Conservation (phyloP, 1,140 invertebrate species). For the Drosophila tropicalis region DNA sequence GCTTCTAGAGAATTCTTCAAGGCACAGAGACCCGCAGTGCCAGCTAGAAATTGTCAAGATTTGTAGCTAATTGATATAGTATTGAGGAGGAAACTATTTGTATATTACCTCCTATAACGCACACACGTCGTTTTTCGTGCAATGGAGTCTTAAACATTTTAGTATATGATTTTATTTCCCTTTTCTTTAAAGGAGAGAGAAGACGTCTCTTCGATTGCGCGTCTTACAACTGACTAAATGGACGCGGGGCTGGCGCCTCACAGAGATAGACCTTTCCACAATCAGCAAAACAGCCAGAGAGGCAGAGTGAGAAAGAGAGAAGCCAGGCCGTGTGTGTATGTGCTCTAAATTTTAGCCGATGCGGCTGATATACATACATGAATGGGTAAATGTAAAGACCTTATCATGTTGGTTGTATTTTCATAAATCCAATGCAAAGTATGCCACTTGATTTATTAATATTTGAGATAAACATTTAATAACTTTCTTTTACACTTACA, state of each 20-base stretch:
- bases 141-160: slow-evolving; percentile 52
- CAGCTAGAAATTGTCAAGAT: slow-evolving; percentile 83
- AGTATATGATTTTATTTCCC: not conserved
- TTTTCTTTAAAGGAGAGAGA: not conserved
- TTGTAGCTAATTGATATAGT: not conserved
- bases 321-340: not conserved
- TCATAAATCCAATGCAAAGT: not conserved
- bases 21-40: slow-evolving; percentile 90
- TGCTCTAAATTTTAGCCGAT: slow-evolving; percentile 9
- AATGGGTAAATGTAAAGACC: not conserved
- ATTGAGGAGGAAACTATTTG: not conserved
- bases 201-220: slow-evolving; percentile 31
- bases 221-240: slow-evolving; percentile 40
- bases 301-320: not conserved
- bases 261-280: slow-evolving; percentile 11
- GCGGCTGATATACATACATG: not conserved
- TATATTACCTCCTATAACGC: slow-evolving; percentile 86
- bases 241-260: slow-evolving; percentile 2
- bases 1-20: slow-evolving; percentile 86
- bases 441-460: not conserved
- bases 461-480: not conserved
- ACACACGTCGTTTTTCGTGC: slow-evolving; percentile 64
- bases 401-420: not conserved
- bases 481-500: not conserved
- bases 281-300: not conserved